Base-by-base conservation (phyloP, 2,888 invertebrate species). In the Cheilosia pagana region DNA sequence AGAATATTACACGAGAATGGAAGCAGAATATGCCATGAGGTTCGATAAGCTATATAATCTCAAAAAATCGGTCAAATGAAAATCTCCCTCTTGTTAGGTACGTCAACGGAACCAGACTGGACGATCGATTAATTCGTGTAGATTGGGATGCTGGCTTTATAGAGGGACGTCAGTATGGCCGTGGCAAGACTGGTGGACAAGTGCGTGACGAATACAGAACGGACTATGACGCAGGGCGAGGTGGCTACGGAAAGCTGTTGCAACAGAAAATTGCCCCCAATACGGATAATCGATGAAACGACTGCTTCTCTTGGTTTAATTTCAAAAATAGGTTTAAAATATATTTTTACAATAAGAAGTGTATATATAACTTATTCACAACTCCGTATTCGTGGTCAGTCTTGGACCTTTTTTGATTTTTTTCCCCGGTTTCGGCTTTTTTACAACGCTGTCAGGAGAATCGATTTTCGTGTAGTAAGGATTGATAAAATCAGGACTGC, bases 111-210 rank as follows among this genome's bases (percentile, higher is more conserved):
- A 99, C 99, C 0, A 94, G 98, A 88, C 93, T 99, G 63, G 99
- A 99, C 92, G 99, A 99, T 90, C 94, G 99, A 90, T 96, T 99
- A 86, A 97, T 99, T 55, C 94, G 99, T 89, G 98, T 98, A 72
- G 99, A 99, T 92, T 99, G 99, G 99, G 99, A 99, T 92, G 99
- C 99, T 39, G 99, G 99, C 1, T 99, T 99, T 92, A 94, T 97
- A 86, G 99, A 99, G 93, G 99, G 99, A 2, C 93, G 99, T 88
- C 99, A 99, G 91, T 99, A 97, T 93, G 99, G 99, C 31, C 94
- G 99, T 88, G 99, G 99, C 68, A 98, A 98, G 93, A 97, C 97
- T 88, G 99, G 99, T 70, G 99, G 99, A 89, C 99, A 99, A 95
- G 99, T 99, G 3, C 94, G 99, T 88, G 99, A 99, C 91, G 99